Percentiles rank a stretch among this genome's conserved stretches.
Evolutionary conservation across 2,888 invertebrate species (phyloP).

Genomic region (Thalpophila matura): DNA sequence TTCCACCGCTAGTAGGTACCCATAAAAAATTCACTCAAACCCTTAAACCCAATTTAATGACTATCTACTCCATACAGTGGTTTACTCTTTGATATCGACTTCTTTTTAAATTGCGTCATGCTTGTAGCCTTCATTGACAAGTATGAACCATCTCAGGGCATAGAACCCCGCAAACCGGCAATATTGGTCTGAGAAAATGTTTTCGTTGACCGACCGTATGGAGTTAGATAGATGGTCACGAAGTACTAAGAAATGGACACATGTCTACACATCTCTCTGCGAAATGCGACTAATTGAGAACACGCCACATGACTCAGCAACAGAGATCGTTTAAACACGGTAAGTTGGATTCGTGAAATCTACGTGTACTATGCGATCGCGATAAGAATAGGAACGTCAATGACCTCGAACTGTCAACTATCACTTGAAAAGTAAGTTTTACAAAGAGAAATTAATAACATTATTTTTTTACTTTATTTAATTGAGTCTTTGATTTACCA

Average conservation of each 20-base stretch:
- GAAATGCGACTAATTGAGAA: not conserved
- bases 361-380: too few relatives aligned
- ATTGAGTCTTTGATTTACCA: too few relatives aligned
- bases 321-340: not conserved
- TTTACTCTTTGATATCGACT: conserved; percentile 20
- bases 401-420: too few relatives aligned
- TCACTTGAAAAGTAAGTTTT: too few relatives aligned
- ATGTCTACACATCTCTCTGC: not conserved
- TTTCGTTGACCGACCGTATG: conserved; percentile 13
- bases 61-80: conserved; percentile 36
- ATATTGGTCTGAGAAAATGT: not conserved
- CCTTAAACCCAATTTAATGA: conserved; percentile 44
- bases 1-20: conserved; percentile 22
- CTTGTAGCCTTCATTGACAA: not conserved
- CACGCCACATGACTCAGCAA: not conserved
- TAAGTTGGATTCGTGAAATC: not conserved
- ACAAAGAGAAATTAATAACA: too few relatives aligned
- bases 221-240: conserved; percentile 22
- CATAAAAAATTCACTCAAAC: conserved; percentile 36
- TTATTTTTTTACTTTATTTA: too few relatives aligned
- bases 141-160: not conserved
- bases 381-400: too few relatives aligned
- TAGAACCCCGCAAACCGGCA: not conserved
- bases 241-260: conserved; percentile 39
- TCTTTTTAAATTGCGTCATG: too few relatives aligned